Evolutionary conservation across 1,140 invertebrate genomes (phyloP).

Genomic region (Ceratosolen solmsi): DNA sequence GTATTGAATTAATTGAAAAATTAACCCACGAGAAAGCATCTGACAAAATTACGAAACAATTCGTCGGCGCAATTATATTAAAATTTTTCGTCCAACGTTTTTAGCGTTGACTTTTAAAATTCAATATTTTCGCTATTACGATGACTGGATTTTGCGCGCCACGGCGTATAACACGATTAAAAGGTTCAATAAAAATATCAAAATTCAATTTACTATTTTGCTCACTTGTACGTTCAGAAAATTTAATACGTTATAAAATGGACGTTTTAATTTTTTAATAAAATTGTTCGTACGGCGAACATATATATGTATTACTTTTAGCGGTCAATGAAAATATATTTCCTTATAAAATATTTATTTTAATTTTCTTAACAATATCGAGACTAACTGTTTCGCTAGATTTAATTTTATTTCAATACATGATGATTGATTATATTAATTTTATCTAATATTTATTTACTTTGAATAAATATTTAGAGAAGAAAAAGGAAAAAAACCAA

Average conservation of each 20-base stretch:
- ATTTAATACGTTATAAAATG: conserved; percentile 9
- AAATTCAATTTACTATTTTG: conserved; percentile 39
- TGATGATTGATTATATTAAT: neutral
- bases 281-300: neutral
- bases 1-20: neutral
- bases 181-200: conserved; percentile 16
- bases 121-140: conserved; percentile 29
- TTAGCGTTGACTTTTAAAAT: conserved; percentile 22
- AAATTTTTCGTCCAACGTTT: neutral
- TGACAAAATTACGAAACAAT: conserved; percentile 2
- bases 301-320: neutral
- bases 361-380: neutral
- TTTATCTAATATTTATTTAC: no score
- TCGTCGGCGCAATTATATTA: neutral
- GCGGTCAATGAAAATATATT: neutral
- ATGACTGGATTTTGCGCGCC: conserved; percentile 14
- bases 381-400: neutral
- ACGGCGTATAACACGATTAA: conserved; percentile 22
- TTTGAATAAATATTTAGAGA: no score
- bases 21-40: neutral
- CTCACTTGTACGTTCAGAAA: neutral
- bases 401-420: neutral
- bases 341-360: neutral
- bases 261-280: conserved; percentile 12
- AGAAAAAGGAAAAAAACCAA: no score